Base-by-base conservation (phyloP, 2,888 invertebrate species). In the Drosophila quasianomalipes region DNA sequence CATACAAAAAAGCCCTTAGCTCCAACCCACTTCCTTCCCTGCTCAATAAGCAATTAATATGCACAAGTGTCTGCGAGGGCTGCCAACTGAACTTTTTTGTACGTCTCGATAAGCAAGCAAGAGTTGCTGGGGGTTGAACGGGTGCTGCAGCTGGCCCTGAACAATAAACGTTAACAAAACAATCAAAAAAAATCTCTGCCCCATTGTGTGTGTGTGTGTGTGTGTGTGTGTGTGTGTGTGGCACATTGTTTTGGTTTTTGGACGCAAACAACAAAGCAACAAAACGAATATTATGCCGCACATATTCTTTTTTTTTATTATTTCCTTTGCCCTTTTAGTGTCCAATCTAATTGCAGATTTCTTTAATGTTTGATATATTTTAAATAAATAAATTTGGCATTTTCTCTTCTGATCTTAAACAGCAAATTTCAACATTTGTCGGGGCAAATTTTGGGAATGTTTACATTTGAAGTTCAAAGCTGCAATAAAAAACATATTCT, bases 1-100 rank as follows among this genome's bases (percentile, higher is more conserved):
- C 51, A 12, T 14, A 22, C 22, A 16, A 4, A 47, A 47, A 47
- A 61, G 33, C 30, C 16, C 14, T 30, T 14, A 3, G 19, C 33
- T 33, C 39, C 47, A 35, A 10, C 22, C 1, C 44, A 4, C 4
- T 16, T 22, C 0, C 35, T 39, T 7, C 19, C 51, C 89, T 74
- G 76, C 84, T 90, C 90, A 91, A 91, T 87, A 91, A 85, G 87
- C 91, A 91, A 91, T 88, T 88, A 88, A 91, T 91, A 88, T 88
- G 91, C 87, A 89, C 91, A 87, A 89, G 89, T 87, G 87, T 86
- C 87, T 82, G 87, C 61, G 67, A 74, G 67, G 77, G 79, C 77
- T 63, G 81, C 66, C 70, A 74, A 77, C 81, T 64, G 70, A 77
- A 74, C 16, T 54, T 55, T 73, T 76, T 63, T 53, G 53, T 78